phyloP scores from a whole-genome alignment of 53 echinoderm and acorn worm genomes.

The Apostichopus leukothele region DNA sequence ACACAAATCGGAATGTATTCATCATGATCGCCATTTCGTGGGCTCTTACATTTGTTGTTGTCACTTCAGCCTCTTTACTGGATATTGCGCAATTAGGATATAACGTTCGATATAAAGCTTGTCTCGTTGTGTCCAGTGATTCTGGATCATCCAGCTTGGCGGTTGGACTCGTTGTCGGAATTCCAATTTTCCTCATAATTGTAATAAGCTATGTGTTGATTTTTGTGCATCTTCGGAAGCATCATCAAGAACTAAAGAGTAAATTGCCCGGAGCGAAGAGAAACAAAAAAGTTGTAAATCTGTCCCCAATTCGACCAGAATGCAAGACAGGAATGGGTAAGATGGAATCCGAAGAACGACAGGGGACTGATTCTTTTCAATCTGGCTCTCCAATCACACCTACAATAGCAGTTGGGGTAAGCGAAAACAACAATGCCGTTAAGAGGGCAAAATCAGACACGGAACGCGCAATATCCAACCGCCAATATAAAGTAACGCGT shows the following conservation, averaged over 20 bases:
- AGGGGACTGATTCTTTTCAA: no score
- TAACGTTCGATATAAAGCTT: not conserved
- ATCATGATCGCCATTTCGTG: not conserved
- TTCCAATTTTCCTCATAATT: not conserved
- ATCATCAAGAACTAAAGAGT: not conserved
- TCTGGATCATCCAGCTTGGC: not conserved
- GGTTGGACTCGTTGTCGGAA: constrained; percentile 1
- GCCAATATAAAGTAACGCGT: constrained; percentile 6
- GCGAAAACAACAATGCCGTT: not conserved
- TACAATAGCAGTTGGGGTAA: not conserved
- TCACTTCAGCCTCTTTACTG: not conserved
- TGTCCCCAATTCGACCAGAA: not conserved
- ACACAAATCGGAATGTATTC: not conserved
- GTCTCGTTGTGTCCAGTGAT: not conserved
- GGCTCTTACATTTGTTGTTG: not conserved
- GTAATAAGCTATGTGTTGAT: not conserved
- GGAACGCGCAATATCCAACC: not conserved
- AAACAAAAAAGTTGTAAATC: not conserved
- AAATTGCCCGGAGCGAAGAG: not conserved
- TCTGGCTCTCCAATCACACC: not conserved
- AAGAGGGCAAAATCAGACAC: not conserved
- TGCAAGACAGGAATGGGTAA: no score
- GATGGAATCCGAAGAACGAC: no score
- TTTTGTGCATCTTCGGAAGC: not conserved
- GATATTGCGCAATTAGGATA: not conserved